Conservation (phyloP, 2,888 invertebrate species). For the Pheosia tremula region DNA sequence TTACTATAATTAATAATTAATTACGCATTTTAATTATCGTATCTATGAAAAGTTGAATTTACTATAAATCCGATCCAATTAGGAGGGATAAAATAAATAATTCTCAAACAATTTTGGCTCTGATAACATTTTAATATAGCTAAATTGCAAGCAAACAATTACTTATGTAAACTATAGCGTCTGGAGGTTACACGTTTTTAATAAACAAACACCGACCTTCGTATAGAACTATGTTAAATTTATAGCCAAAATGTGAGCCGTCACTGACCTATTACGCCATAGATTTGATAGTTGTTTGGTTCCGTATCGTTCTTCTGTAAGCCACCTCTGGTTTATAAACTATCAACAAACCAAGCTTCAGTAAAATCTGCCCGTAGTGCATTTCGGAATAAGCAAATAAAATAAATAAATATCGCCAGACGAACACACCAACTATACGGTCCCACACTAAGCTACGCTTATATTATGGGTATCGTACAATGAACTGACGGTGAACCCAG, state of each 20-base stretch:
- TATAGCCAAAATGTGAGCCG: not conserved
- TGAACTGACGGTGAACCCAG: no score
- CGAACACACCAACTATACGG: no score
- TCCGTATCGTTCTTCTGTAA: not conserved
- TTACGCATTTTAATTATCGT: not conserved
- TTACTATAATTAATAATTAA: not conserved
- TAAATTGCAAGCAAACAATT: not conserved
- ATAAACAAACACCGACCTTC: not conserved
- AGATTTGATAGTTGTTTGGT: not conserved
- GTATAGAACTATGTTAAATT: not conserved
- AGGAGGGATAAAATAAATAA: not conserved
- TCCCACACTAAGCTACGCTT: no score
- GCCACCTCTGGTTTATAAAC: not conserved
- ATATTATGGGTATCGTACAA: no score
- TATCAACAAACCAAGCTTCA: no score
- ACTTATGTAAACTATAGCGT: not conserved
- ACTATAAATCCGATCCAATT: not conserved
- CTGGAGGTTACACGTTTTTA: not conserved
- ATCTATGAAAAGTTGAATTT: not conserved
- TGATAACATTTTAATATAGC: not conserved
- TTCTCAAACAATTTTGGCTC: not conserved
- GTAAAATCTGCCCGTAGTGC: no score
- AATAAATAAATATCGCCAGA: no score
- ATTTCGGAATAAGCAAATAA: no score
- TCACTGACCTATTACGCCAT: not conserved